phyloP scores from a whole-genome alignment of 2,113 vertebrate genomes.

The Protobothrops flavoviridis region DNA sequence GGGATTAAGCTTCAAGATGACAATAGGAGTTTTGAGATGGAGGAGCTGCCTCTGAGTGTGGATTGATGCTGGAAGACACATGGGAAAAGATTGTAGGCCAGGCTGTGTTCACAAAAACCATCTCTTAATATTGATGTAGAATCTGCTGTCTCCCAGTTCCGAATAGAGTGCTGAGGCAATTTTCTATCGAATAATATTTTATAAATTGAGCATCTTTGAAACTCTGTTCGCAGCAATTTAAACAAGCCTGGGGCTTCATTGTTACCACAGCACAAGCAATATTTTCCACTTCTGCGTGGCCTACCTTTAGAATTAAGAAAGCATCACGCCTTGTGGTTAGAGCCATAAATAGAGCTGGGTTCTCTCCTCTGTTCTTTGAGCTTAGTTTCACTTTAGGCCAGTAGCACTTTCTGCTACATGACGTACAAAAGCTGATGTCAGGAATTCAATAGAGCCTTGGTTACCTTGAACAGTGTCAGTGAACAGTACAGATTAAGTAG shows the following conservation, averaged over 20 bases:
- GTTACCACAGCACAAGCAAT: too few species aligned
- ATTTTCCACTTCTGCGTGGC: background rate
- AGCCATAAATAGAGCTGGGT: background rate
- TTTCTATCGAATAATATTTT: background rate
- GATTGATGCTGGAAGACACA: background rate
- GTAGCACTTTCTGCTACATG: background rate
- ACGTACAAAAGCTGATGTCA: background rate
- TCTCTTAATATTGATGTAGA: background rate
- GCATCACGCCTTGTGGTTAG: background rate
- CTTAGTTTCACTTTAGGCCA: background rate
- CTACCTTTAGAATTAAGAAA: background rate
- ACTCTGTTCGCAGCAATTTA: background rate
- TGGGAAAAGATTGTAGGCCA: background rate
- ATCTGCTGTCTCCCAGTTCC: background rate
- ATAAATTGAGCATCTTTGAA: background rate
- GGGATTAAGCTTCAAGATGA: background rate
- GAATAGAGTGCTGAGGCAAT: background rate
- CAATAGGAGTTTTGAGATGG: background rate
- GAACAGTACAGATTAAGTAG: background rate
- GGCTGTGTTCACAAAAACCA: background rate
- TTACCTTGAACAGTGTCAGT: background rate
- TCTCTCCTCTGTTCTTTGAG: rapidly evolving
- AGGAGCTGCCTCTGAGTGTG: background rate
- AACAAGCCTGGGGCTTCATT: background rate
- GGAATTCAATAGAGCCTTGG: background rate